Conservation (phyloP, 35 echinoderm and acorn worm genomes). For the Holothuria glaberrima region DNA sequence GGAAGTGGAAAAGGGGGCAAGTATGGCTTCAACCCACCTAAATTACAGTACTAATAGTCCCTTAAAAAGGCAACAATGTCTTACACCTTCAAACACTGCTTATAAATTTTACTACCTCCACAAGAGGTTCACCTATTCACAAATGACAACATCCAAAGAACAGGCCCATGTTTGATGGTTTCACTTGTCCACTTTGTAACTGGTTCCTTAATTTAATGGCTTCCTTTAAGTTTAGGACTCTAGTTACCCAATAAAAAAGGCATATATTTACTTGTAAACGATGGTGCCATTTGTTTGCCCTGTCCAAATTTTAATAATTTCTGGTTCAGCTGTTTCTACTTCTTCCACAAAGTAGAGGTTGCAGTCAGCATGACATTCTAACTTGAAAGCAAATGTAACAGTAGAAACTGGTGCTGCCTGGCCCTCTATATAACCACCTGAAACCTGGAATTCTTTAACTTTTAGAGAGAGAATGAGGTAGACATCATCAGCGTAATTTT, state of each 20-base stretch:
- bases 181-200: too few species aligned
- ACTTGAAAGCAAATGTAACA: slow-evolving; percentile 78
- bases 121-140: not conserved
- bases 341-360: slow-evolving; percentile 87
- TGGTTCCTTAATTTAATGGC: too few species aligned
- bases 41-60: too few species aligned
- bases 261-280: slow-evolving; percentile 61
- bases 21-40: too few species aligned
- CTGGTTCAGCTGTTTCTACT: slow-evolving; percentile 16
- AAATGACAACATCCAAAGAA: too few species aligned
- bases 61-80: too few species aligned
- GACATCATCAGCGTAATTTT: slow-evolving; percentile 83
- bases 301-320: slow-evolving; percentile 80
- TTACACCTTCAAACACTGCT: not conserved
- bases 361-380: slow-evolving; percentile 85
- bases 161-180: too few species aligned
- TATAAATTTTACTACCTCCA: not conserved
- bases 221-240: too few species aligned
- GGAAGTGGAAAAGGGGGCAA: too few species aligned
- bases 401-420: slow-evolving; percentile 66
- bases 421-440: slow-evolving; percentile 78
- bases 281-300: slow-evolving; percentile 46
- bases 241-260: not conserved
- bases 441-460: slow-evolving; percentile 56
- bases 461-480: slow-evolving; percentile 83